These are phyloP conservation scores for Anthoptus insignis DNA, from an alignment of 2,888 invertebrate species.

Conservation along the genomic window DNA sequence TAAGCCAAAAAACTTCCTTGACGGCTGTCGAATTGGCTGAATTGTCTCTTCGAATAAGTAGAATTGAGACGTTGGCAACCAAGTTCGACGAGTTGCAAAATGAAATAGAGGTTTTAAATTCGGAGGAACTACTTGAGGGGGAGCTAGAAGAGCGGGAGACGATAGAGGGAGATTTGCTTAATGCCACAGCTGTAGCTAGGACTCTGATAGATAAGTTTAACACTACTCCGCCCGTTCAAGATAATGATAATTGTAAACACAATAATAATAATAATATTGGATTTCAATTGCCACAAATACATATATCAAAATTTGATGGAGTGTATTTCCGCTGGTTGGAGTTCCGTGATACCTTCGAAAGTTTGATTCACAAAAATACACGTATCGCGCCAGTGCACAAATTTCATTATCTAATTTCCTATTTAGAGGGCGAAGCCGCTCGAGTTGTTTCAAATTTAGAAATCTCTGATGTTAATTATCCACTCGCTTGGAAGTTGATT, in stretches of 20 bases:
- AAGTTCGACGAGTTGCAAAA: slow-evolving; percentile 23
- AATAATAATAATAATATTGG: slow-evolving; percentile 5
- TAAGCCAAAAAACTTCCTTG: background rate
- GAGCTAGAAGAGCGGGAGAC: background rate
- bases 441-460: slow-evolving; percentile 41
- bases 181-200: background rate
- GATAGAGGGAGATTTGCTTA: background rate
- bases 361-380: slow-evolving; percentile 38
- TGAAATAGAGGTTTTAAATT: slow-evolving; percentile 22
- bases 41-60: slow-evolving; percentile 1
- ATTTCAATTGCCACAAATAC: slow-evolving; percentile 35
- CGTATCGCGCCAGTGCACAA: slow-evolving; percentile 33
- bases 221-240: background rate
- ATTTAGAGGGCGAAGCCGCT: slow-evolving; percentile 42
- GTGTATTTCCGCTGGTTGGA: slow-evolving; percentile 42
- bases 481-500: slow-evolving; percentile 48
- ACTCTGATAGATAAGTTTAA: background rate
- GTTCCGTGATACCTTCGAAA: slow-evolving; percentile 40
- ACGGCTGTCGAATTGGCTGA: background rate
- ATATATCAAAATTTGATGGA: slow-evolving; percentile 42
- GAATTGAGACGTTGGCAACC: slow-evolving; percentile 4
- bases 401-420: slow-evolving; percentile 38
- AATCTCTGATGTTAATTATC: slow-evolving; percentile 45
- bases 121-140: background rate
- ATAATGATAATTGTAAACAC: background rate